These are phyloP conservation scores for Halictus ligatus DNA, from an alignment of 2,888 invertebrate genomes.

Conservation along the genomic window DNA sequence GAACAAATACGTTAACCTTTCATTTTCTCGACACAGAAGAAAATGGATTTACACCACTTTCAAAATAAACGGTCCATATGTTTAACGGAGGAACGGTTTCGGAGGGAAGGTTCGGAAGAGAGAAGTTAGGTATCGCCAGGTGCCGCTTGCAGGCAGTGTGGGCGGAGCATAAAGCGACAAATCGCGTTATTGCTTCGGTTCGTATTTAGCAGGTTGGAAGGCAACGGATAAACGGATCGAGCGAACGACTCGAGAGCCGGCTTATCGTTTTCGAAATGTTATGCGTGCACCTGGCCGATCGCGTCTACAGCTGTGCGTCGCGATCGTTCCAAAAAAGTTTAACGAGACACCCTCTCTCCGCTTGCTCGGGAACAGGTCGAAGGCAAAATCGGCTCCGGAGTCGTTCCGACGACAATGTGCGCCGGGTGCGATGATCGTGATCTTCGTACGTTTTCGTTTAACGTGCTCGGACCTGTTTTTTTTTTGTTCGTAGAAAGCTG, in stretches of 20 bases:
- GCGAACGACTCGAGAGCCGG: background rate
- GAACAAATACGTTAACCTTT: too few relatives aligned
- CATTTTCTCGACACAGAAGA: too few relatives aligned
- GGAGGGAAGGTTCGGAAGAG: background rate
- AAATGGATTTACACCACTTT: too few relatives aligned
- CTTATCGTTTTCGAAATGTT: background rate
- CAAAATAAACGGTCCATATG: too few relatives aligned
- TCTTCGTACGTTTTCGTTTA: background rate
- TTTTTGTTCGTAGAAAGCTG: slow-evolving; percentile 21
- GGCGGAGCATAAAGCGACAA: slow-evolving; percentile 26
- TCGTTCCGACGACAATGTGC: background rate
- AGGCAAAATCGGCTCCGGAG: background rate
- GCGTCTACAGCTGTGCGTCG: background rate
- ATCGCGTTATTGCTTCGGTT: background rate
- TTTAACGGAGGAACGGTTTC: too few relatives aligned
- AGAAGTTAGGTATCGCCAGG: slow-evolving; percentile 26
- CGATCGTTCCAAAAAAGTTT: background rate
- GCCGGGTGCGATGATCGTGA: background rate
- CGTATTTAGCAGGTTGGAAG: background rate
- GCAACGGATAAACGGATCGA: background rate
- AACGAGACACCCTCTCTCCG: background rate
- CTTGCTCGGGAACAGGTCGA: too few relatives aligned
- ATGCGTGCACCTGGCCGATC: background rate
- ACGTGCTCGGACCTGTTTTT: slow-evolving; percentile 1
- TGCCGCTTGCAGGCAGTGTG: slow-evolving; percentile 25